These are phyloP conservation scores for Microdon myrmicae DNA, from an alignment of 2,888 invertebrate genomes.

Conservation along the genomic window DNA sequence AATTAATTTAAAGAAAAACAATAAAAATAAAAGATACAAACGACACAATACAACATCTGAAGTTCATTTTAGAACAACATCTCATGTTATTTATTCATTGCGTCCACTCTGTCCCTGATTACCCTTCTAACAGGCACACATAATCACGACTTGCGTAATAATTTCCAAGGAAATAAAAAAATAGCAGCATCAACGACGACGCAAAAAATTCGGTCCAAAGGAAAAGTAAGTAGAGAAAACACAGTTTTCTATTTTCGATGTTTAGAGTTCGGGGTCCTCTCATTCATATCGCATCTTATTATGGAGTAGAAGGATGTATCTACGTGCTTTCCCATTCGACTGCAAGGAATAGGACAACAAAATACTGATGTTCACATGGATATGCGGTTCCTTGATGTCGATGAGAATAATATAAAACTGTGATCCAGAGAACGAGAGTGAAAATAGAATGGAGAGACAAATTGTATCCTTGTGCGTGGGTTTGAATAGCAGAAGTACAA, in stretches of 20 bases:
- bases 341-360: slow-evolving; percentile 21
- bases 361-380: no score
- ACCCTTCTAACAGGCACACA: no score
- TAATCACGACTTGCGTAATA: slow-evolving; percentile 16
- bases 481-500: slow-evolving; percentile 16
- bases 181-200: slow-evolving; percentile 5
- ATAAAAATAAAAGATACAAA: no score
- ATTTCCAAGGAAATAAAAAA: slow-evolving; percentile 16
- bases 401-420: slow-evolving; percentile 1
- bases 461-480: slow-evolving; percentile 19
- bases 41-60: no score
- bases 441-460: slow-evolving; percentile 17
- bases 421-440: background rate
- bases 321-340: slow-evolving; percentile 22
- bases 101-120: no score
- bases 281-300: slow-evolving; percentile 32
- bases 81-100: no score
- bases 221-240: slow-evolving; percentile 4
- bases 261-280: slow-evolving; percentile 17
- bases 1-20: no score
- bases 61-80: no score
- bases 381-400: no score
- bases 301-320: slow-evolving; percentile 19
- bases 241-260: slow-evolving; percentile 33
- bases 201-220: no score